Evolutionary conservation across 2,797 vertebrate species (phyloP).

Genomic region (Serranus cabrilla): DNA sequence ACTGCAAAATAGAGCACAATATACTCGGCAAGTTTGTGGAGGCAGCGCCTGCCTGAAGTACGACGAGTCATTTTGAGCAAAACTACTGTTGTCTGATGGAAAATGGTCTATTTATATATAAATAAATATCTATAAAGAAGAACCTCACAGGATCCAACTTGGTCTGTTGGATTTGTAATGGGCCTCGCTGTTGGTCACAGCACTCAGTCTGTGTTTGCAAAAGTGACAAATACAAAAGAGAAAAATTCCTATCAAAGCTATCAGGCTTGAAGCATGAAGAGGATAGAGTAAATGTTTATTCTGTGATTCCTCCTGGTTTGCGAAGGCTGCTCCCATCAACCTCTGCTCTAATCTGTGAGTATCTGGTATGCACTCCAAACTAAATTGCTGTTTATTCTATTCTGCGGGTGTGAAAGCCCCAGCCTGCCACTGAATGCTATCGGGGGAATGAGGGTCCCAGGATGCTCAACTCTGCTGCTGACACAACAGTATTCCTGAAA

Average conservation of each 20-base stretch:
- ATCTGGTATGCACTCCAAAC: slow-evolving; percentile 81
- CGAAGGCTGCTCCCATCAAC: slow-evolving; percentile 75
- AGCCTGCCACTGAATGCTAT: slow-evolving; percentile 77
- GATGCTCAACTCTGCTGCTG: slow-evolving; percentile 80
- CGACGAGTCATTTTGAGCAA: slow-evolving; percentile 55
- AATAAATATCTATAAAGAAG: slow-evolving; percentile 15
- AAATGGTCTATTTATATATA: slow-evolving; percentile 44
- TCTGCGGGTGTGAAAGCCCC: slow-evolving; percentile 77
- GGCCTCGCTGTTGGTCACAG: slow-evolving; percentile 53
- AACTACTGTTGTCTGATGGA: slow-evolving; percentile 54
- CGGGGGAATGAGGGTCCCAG: slow-evolving; percentile 78
- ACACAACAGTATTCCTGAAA: slow-evolving; percentile 83
- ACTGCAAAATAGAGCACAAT: slow-evolving; percentile 59
- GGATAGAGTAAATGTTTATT: slow-evolving; percentile 79
- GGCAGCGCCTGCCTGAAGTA: slow-evolving; percentile 44
- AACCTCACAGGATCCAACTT: slow-evolving; percentile 49
- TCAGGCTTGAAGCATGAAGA: slow-evolving; percentile 61
- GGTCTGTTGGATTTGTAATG: slow-evolving; percentile 63
- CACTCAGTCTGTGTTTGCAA: slow-evolving; percentile 61
- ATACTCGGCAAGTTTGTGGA: slow-evolving; percentile 46
- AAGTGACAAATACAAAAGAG: slow-evolving; percentile 69
- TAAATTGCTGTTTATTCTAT: slow-evolving; percentile 87
- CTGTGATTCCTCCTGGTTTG: slow-evolving; percentile 75
- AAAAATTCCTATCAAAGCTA: slow-evolving; percentile 71
- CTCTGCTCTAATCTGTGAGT: slow-evolving; percentile 78